phyloP scores from a whole-genome alignment of 2,113 vertebrate genomes.

The Garra rufa region DNA sequence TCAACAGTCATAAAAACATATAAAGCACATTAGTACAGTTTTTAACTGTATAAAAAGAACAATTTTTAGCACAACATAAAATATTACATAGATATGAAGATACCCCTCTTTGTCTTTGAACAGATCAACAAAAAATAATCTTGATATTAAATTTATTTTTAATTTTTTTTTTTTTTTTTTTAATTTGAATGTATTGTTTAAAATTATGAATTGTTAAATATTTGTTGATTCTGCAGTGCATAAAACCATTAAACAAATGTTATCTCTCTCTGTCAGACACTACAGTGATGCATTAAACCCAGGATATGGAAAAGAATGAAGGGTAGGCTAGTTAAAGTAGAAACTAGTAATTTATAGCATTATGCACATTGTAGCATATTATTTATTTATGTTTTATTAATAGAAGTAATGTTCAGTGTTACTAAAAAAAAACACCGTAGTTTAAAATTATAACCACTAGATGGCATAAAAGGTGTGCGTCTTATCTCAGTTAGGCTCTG shows the following conservation, averaged over 20 bases:
- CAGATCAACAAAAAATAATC: neutral
- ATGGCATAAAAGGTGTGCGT: conserved; percentile 65
- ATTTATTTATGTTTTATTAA: too few relatives aligned
- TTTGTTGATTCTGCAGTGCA: neutral
- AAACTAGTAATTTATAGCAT: neutral
- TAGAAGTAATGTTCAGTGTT: neutral
- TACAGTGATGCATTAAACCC: neutral
- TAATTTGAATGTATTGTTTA: neutral
- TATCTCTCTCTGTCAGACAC: neutral
- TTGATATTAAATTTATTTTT: neutral
- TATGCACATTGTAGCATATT: too few relatives aligned
- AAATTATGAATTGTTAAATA: neutral
- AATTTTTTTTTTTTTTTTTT: too few relatives aligned
- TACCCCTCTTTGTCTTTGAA: neutral
- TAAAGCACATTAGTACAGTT: too few relatives aligned
- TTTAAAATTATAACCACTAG: conserved; percentile 60
- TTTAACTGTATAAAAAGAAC: too few relatives aligned
- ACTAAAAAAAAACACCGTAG: neutral
- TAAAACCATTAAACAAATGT: neutral
- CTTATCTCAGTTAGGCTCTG: neutral
- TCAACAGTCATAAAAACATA: too few relatives aligned
- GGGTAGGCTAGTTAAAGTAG: neutral
- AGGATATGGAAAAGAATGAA: neutral
- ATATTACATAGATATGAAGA: neutral
- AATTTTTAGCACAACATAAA: neutral